A percentile compares a stretch with the other conserved stretches of the same genome.
Evolutionary conservation across 2,888 invertebrate species (phyloP).

Genomic region (Sphinx pinastri): DNA sequence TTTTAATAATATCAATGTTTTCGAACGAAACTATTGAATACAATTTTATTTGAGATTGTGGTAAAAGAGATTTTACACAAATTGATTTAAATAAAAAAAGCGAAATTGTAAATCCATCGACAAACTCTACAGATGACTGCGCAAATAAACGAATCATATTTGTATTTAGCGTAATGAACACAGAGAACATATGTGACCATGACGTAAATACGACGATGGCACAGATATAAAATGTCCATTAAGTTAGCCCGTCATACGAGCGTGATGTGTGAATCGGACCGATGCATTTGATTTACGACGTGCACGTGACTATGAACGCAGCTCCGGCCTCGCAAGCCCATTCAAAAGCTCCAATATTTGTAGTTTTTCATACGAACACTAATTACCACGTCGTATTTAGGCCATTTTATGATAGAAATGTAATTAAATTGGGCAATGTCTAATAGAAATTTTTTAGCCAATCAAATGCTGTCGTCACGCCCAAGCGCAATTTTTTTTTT

Average conservation of each 20-base stretch:
- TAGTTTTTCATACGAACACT: background rate
- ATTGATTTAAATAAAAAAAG: too few relatives aligned
- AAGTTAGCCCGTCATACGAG: background rate
- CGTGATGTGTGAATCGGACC: constrained; percentile 20
- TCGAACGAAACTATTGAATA: too few relatives aligned
- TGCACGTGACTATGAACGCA: constrained; percentile 15
- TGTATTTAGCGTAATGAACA: background rate
- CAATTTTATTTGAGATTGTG: too few relatives aligned
- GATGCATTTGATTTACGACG: constrained; percentile 19
- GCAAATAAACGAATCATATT: too few relatives aligned
- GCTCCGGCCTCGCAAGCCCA: background rate
- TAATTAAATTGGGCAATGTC: too few relatives aligned
- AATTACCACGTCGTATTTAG: background rate
- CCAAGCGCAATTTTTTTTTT: too few relatives aligned
- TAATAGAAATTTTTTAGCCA: too few relatives aligned
- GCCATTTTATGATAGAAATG: background rate
- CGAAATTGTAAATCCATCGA: too few relatives aligned
- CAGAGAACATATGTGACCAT: background rate
- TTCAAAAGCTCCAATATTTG: background rate
- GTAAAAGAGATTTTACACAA: too few relatives aligned
- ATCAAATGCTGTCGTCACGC: too few relatives aligned
- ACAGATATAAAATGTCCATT: background rate
- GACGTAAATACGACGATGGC: background rate
- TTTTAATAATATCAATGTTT: too few relatives aligned
- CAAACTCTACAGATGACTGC: too few relatives aligned